Evolutionary conservation across 2,888 invertebrate species (phyloP), one percentile per base, ranked within the genome.

Genomic region (Drosophila yooni): DNA sequence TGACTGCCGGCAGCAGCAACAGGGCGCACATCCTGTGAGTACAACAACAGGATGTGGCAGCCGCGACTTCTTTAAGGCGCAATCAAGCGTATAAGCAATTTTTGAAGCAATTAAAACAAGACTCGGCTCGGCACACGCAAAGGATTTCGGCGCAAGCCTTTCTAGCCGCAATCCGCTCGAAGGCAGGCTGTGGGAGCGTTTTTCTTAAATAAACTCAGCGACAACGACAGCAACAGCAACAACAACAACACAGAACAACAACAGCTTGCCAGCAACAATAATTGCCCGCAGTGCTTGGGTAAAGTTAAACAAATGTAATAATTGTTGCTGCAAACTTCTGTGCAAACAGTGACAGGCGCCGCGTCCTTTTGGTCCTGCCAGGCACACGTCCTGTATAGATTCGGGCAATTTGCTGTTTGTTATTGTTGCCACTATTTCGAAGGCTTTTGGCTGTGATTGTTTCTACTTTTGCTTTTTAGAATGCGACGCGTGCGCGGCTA

Each of bases 271-370:
- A 88, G 72, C 74, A 66, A 67, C 33, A 56, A 71, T 68, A 85
- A 88, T 82, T 76, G 83, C 81, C 89, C 69, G 64, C 67, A 66
- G 60, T 70, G 83, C 66, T 61, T 64, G 56, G 60, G 60, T 71
- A 86, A 83, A 83, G 88, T 84, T 81, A 82, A 88, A 91, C 91
- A 89, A 89, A 88, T 85, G 87, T 76, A 90, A 90, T 91, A 89
- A 89, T 89, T 89, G 89, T 85, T 84, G 80, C 65, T 50, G 78
- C 88, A 85, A 89, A 88, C 90, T 89, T 87, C 65, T 80, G 82
- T 70, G 77, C 87, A 90, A 90, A 90, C 90, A 88, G 56, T 40
- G 82, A 68, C 81, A 66, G 69, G 51, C 68, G 73, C 48, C 57
- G 40, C 46, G 62, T 69, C 57, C 65, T 65, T 76, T 73, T 73